Evolutionary conservation across 2,797 vertebrate species (phyloP).

Genomic region (Numenius phaeopus): DNA sequence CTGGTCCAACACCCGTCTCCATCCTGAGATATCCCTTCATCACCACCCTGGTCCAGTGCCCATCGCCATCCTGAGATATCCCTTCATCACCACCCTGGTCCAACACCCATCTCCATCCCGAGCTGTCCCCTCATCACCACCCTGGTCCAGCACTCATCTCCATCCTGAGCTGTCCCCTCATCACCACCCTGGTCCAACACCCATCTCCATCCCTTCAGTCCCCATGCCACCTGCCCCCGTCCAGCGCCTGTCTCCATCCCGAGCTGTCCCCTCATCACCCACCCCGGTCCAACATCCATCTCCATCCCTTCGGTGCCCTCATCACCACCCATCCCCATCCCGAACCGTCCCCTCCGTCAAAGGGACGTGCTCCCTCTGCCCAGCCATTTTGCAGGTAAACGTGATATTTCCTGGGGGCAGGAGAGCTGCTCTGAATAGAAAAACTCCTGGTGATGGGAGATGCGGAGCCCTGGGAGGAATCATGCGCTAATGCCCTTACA

Average conservation of each 20-base stretch:
- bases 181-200: too few relatives aligned
- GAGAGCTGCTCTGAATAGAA: background rate
- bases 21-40: background rate
- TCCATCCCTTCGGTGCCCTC: background rate
- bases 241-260: background rate
- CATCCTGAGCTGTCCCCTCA: too few relatives aligned
- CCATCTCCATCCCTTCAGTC: background rate
- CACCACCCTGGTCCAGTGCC: background rate
- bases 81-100: too few relatives aligned
- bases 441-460: background rate
- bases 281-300: too few relatives aligned
- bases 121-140: too few relatives aligned
- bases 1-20: background rate
- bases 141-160: too few relatives aligned
- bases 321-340: background rate
- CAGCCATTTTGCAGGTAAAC: background rate
- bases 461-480: background rate
- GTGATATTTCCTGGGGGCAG: background rate
- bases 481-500: background rate
- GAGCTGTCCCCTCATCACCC: background rate
- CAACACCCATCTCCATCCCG: too few relatives aligned
- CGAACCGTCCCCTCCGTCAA: too few relatives aligned
- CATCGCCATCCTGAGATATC: too few relatives aligned
- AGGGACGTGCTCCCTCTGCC: fast-evolving
- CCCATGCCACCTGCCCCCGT: fast-evolving